Evolutionary conservation across 2,113 vertebrate species (phyloP).

Genomic region (Lampris incognitus): DNA sequence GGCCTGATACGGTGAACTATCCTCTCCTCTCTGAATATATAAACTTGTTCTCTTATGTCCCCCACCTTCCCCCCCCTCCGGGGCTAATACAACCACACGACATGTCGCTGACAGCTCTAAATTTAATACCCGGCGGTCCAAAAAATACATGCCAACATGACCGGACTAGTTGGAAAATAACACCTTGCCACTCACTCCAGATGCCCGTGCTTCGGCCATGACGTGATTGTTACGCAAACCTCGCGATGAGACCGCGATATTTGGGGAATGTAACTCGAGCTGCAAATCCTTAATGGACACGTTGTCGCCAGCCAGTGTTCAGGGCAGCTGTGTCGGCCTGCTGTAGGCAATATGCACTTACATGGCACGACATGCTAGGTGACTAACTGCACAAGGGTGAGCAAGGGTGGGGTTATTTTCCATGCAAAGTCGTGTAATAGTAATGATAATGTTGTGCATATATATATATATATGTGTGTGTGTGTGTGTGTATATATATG

Average conservation of each 20-base stretch:
- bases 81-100: constrained; percentile 17
- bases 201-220: constrained; percentile 50
- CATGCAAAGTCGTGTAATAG: too few species aligned
- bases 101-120: constrained; percentile 60
- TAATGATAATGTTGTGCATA: not conserved
- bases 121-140: constrained; percentile 49
- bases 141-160: constrained; percentile 66
- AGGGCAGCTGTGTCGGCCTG: constrained; percentile 10
- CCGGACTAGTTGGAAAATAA: constrained; percentile 74
- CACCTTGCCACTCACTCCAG: constrained; percentile 51
- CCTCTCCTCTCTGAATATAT: too few species aligned
- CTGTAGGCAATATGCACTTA: not conserved
- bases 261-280: constrained; percentile 62
- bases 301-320: constrained; percentile 53
- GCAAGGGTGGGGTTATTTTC: too few species aligned
- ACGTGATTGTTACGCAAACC: constrained; percentile 67
- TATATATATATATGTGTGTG: not conserved
- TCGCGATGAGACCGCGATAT: constrained; percentile 50
- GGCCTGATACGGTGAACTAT: too few species aligned
- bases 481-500: not conserved
- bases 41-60: not conserved
- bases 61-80: constrained; percentile 8
- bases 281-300: constrained; percentile 59
- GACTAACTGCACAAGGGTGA: too few species aligned
- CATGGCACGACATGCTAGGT: not conserved